Base-by-base conservation (phyloP, 2,113 vertebrate genomes). In the Hypanus sabinus region DNA sequence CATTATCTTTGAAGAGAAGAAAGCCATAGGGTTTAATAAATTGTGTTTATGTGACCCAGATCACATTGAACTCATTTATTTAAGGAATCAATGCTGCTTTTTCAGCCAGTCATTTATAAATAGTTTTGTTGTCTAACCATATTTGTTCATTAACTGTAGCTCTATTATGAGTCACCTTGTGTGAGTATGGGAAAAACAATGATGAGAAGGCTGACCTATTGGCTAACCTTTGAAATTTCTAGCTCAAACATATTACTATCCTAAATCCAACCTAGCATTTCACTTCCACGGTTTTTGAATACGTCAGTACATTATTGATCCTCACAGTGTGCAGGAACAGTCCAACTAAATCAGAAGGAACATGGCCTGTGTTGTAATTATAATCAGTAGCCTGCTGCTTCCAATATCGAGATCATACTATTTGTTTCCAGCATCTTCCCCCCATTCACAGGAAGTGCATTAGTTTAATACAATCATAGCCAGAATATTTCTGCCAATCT, bases 101-200 rank as follows among this genome's bases (percentile, higher is more conserved):
- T 24, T 75, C 22, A 93, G 91, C 30, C 91, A 93, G 91, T 30
- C 68, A 93, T 55, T 46, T 93, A 11, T 30, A 93, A 75, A 73
- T 70, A 46, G 30, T 93, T 93, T 75, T 93, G 65, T 55, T 93
- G 91, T 38, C 36, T 93, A 93, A 93, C 73, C 70, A 36, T 73
- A 73, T 92, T 92, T 92, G 90, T 92, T 71, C 65, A 92, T 92
- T 71, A 92, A 92, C 70, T 71, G 18, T 71, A 71, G 24, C 90
- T 92, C 62, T 92, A 36, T 92, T 38, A 4, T 73, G 36, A 65
- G 90, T 46, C 90, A 92, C 90, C 70, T 30, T 93, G 70, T 93
- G 73, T 93, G 22, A 55, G 73, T 93, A 93, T 38, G 12, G 12
- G 27, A 38, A 93, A 73, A 46, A 71, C 46, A 46, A 5, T 7